Conservation (phyloP, 2,113 vertebrate genomes). For the Puntigrus tetrazona region DNA sequence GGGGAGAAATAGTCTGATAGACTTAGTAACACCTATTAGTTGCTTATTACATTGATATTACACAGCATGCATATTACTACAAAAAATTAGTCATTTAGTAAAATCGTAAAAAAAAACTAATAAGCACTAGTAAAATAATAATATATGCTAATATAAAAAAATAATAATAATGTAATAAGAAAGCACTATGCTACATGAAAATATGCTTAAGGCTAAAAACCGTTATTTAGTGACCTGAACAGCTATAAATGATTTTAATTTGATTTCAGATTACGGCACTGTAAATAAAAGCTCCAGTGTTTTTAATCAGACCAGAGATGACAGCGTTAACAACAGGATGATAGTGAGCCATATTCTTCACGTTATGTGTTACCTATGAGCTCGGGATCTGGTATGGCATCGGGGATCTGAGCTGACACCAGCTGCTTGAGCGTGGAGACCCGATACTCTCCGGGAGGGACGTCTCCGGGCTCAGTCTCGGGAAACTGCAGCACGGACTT, state of each 20-base stretch:
- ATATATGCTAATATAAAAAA: background rate
- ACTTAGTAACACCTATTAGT: too few relatives aligned
- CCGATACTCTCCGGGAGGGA: conserved; percentile 76
- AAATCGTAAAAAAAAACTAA: too few relatives aligned
- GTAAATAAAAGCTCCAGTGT: background rate
- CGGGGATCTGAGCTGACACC: conserved; percentile 81
- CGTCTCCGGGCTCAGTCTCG: conserved; percentile 78
- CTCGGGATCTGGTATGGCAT: conserved; percentile 83
- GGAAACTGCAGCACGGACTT: conserved; percentile 82
- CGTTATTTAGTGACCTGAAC: background rate
- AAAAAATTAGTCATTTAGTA: too few relatives aligned
- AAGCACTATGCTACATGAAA: background rate
- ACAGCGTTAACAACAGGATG: background rate
- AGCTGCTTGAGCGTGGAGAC: conserved; percentile 84
- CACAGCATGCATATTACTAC: too few relatives aligned
- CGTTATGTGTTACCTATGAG: conserved; percentile 77
- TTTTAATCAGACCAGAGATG: background rate
- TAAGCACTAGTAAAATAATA: background rate
- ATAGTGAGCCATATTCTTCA: background rate
- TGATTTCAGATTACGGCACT: background rate
- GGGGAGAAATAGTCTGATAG: background rate
- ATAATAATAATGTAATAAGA: background rate
- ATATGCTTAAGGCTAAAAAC: background rate
- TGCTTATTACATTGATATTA: too few relatives aligned
- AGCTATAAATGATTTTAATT: background rate